Base-by-base conservation (phyloP, 1,140 invertebrate species). In the Psilanteris sp. region DNA sequence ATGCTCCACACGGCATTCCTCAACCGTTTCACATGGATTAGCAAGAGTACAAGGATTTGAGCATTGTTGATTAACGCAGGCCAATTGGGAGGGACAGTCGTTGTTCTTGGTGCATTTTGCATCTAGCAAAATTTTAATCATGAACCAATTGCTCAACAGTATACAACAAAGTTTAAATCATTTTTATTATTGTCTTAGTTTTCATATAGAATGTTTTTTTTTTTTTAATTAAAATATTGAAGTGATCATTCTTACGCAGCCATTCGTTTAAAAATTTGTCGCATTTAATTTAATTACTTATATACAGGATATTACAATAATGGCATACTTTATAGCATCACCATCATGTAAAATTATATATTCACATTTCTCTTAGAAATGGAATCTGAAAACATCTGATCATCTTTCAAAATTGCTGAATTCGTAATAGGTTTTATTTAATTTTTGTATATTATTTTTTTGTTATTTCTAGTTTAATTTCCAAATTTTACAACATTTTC, bases 1-100 rank as follows among this genome's bases (percentile, higher is more conserved):
- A 79, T 93, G 88, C 71, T 93, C 88, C 13, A 95, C 93, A 71
- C 92, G 92, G 82, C 95, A 96, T 32, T 93, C 92, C 61, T 94
- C 90, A 15, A 89, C 81, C 24, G 86, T 82, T 9, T 90, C 81
- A 79, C 94, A 96, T 1, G 93, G 93, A 78, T 93, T 94, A 9
- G 90, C 88, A 48, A 90, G 85, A 7, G 88, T 88, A 81, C 93
- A 95, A 7, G 93, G 94, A 84, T 94, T 95, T 24, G 92, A 89
- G 78, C 96, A 97, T 52, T 92, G 90, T 3, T 92, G 90, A 80
- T 93, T 91, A 61, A 95, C 89, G 81, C 96, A 97, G 27, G 94
- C 92, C 85, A 94, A 90, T 74, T 93, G 91, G 5, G 88, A 82
- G 4, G 93, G 90, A 83, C 96, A 97, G 55, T 94, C 92, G 43